Evolutionary conservation across 2,888 invertebrate genomes (phyloP).

Genomic region (Cremastobaeus sp.): DNA sequence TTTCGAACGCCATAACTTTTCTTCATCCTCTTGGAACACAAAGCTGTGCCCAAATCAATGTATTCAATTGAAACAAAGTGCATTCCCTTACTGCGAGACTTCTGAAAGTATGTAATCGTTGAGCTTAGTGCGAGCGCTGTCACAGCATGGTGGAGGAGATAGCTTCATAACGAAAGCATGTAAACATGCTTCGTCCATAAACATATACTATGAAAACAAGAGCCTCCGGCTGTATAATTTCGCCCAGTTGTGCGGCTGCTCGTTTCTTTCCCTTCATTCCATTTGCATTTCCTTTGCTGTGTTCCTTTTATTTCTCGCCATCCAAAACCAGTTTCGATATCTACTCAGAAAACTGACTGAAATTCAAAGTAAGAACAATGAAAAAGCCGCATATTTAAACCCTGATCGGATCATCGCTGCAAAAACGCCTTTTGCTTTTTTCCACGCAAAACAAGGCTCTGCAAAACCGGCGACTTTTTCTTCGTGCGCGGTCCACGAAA

Average conservation of each 20-base stretch:
- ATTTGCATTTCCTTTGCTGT: conserved; percentile 37
- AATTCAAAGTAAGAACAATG: too few species aligned
- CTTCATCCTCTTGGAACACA: neutral
- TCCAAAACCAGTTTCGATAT: too few species aligned
- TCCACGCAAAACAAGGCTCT: too few species aligned
- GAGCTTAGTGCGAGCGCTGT: conserved; percentile 29
- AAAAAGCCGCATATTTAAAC: too few species aligned
- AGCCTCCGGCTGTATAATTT: conserved; percentile 43
- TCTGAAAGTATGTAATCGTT: conserved; percentile 18
- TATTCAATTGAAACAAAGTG: conserved; percentile 15
- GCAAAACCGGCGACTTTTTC: too few species aligned
- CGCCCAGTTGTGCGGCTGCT: conserved; percentile 28
- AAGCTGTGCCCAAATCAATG: conserved; percentile 5
- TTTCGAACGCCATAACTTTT: too few species aligned
- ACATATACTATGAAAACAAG: conserved; percentile 47
- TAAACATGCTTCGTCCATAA: conserved; percentile 53
- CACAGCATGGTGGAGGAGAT: conserved; percentile 22
- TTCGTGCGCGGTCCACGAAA: too few species aligned
- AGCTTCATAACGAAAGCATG: conserved; percentile 38
- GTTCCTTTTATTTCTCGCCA: conserved; percentile 29
- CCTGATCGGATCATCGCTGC: too few species aligned
- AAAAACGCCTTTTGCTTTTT: too few species aligned
- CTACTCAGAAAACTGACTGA: too few species aligned
- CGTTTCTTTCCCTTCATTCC: conserved; percentile 44
- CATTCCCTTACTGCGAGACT: neutral